Percentiles rank a stretch among this genome's conserved stretches.
phyloP scores from a whole-genome alignment of 2,797 vertebrate genomes.

The Oreortyx pictus region DNA sequence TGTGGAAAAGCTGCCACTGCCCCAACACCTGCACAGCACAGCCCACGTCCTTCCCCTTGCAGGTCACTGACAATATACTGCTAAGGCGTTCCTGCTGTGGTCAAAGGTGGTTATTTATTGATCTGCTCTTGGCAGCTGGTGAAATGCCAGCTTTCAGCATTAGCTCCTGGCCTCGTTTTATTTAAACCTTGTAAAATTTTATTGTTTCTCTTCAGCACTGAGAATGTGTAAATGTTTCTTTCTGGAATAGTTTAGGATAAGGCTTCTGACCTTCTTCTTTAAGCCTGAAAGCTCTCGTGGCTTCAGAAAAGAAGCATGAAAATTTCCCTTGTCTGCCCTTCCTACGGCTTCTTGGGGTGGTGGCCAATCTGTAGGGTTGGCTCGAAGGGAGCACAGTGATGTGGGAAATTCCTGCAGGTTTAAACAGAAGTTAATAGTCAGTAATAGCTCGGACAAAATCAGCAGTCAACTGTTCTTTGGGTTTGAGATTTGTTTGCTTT shows the following conservation, averaged over 20 bases:
- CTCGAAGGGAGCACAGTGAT: not conserved
- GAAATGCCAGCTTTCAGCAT: constrained; percentile 12
- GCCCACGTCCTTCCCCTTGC: not conserved
- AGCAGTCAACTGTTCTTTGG: not conserved
- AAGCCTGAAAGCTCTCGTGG: constrained; percentile 13
- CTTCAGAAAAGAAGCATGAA: not conserved
- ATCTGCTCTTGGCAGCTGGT: constrained; percentile 44
- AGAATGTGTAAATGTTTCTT: constrained; percentile 49
- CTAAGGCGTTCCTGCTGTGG: not conserved
- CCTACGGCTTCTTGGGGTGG: not conserved
- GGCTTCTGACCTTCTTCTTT: constrained; percentile 45
- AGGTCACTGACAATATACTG: not conserved
- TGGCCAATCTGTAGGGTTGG: not conserved
- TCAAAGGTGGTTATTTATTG: constrained; percentile 49
- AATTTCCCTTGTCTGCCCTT: not conserved
- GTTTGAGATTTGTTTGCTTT: not conserved
- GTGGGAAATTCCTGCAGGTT: not conserved
- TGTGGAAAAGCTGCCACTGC: rapidly evolving
- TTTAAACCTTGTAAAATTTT: constrained; percentile 60
- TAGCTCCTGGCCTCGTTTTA: constrained; percentile 36
- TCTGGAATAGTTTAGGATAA: constrained; percentile 6
- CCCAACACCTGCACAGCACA: not conserved
- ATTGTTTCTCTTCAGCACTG: constrained; percentile 25
- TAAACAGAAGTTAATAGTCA: not conserved
- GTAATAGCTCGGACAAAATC: not conserved